A percentile compares a stretch with the other conserved stretches of the same genome.
These are phyloP conservation scores for Meloe dianella DNA, from an alignment of 2,888 invertebrate genomes.

Conservation along the genomic window DNA sequence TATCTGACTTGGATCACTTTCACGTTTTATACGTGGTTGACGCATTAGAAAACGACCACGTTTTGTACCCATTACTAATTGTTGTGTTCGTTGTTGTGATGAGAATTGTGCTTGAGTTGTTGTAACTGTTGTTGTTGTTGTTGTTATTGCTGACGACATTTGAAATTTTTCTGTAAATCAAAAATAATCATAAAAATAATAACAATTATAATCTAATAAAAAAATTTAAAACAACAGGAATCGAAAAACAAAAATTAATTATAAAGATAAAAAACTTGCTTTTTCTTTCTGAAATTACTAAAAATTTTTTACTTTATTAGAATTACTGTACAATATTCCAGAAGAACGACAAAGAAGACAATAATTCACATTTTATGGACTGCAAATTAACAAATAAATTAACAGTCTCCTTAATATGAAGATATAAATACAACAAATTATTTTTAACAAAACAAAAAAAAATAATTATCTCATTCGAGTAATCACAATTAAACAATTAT, in stretches of 20 bases:
- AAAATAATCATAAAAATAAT: too few species aligned
- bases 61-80: constrained; percentile 63
- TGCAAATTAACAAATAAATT: constrained; percentile 5
- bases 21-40: constrained; percentile 71
- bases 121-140: constrained; percentile 24
- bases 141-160: neutral
- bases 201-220: neutral
- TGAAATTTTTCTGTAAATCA: neutral
- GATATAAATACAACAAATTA: neutral
- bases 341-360: constrained; percentile 10
- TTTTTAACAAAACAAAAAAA: neutral
- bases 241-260: neutral
- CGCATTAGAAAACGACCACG: constrained; percentile 70
- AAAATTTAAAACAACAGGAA: neutral
- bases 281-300: constrained; percentile 6
- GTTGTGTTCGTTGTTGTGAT: constrained; percentile 42
- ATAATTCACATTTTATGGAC: neutral
- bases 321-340: constrained; percentile 7
- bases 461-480: neutral
- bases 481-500: neutral
- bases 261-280: neutral
- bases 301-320: neutral
- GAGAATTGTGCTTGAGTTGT: constrained; percentile 48
- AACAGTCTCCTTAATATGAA: neutral
- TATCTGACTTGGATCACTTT: constrained; percentile 63